A percentile compares a stretch with the other conserved stretches of the same genome.
These are phyloP conservation scores for Gorilla gorilla DNA, from an alignment of 2,113 vertebrate genomes.

Conservation along the genomic window DNA sequence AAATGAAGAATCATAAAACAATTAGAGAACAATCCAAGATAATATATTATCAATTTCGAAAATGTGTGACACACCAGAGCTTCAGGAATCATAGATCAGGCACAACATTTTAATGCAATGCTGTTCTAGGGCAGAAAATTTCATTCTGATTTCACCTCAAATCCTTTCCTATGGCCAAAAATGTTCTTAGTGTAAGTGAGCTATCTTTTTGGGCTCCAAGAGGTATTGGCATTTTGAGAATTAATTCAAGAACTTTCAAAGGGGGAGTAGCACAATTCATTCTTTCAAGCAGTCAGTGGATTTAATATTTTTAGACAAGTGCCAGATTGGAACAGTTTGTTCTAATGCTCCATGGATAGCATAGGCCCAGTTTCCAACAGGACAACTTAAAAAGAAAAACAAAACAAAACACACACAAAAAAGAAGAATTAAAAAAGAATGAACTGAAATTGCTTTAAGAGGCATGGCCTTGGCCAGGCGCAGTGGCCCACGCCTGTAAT, in stretches of 20 bases:
- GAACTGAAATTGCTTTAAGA: background rate
- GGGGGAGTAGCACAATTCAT: background rate
- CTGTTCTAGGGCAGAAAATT: background rate
- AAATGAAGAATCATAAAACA: background rate
- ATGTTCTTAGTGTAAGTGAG: background rate
- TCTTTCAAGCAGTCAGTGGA: background rate
- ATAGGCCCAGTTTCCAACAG: background rate
- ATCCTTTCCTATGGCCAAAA: background rate
- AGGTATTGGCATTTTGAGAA: slow-evolving; percentile 19
- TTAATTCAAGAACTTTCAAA: background rate
- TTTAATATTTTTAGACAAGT: slow-evolving; percentile 40
- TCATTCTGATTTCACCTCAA: background rate
- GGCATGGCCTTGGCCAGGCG: background rate
- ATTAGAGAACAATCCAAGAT: background rate
- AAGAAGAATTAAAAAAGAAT: background rate
- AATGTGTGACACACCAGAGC: background rate
- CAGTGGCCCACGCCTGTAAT: too few species aligned
- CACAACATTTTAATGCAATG: background rate
- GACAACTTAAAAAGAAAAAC: background rate
- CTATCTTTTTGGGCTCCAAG: background rate
- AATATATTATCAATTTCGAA: background rate
- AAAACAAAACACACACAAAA: too few species aligned
- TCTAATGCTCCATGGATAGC: background rate
- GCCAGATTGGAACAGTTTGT: background rate
- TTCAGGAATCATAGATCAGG: background rate